phyloP scores from a whole-genome alignment of 2,113 vertebrate genomes.

The Dascyllus trimaculatus region DNA sequence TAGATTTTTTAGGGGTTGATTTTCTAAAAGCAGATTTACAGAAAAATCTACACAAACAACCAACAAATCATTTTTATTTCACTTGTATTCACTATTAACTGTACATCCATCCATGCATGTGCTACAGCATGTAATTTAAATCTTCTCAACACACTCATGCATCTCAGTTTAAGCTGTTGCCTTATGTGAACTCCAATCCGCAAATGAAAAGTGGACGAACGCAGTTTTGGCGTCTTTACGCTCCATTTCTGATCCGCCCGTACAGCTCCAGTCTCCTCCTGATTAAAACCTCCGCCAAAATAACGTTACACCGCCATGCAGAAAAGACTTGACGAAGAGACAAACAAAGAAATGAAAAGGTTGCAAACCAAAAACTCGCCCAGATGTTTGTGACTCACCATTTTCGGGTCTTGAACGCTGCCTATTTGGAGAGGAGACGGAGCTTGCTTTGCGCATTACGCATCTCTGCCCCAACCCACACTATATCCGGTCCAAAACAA shows the following conservation, averaged over 20 bases:
- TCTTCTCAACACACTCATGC: not conserved
- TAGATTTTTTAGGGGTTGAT: no score
- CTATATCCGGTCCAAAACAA: slow-evolving; percentile 91
- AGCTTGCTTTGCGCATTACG: slow-evolving; percentile 75
- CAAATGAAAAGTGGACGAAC: slow-evolving; percentile 3
- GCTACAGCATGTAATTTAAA: not conserved
- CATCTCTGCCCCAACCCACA: slow-evolving; percentile 77
- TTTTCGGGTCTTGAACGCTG: slow-evolving; percentile 70
- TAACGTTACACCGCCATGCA: not conserved
- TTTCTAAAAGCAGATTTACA: no score
- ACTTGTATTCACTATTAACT: not conserved
- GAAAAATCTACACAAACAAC: not conserved
- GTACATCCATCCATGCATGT: no score
- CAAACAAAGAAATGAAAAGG: slow-evolving; percentile 58
- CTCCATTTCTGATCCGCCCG: not conserved
- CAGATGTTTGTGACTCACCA: slow-evolving; percentile 80
- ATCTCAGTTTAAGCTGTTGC: not conserved
- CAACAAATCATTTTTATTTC: not conserved
- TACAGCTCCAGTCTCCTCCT: not conserved
- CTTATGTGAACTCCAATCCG: not conserved
- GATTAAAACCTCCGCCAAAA: slow-evolving; percentile 15
- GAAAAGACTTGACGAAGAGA: slow-evolving; percentile 12
- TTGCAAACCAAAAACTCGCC: slow-evolving; percentile 47
- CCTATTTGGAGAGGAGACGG: slow-evolving; percentile 76
- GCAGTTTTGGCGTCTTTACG: not conserved